phyloP scores from a whole-genome alignment of 2,888 invertebrate species.

The Habrosyne pyritoides region DNA sequence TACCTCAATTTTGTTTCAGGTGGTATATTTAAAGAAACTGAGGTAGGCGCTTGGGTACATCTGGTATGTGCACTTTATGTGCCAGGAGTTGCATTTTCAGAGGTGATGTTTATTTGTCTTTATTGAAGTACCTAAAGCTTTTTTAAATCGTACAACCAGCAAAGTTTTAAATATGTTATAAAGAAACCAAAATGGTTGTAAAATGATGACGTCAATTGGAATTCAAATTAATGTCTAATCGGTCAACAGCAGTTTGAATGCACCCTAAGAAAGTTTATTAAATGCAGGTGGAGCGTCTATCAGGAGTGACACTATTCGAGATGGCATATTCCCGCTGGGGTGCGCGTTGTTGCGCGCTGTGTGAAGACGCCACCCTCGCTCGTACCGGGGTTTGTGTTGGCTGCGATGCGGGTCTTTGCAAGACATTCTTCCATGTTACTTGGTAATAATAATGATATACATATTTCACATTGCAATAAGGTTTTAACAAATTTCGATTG shows the following conservation, averaged over 20 bases:
- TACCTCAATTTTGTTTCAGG: slow-evolving; percentile 68
- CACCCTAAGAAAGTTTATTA: not conserved
- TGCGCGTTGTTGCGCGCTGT: slow-evolving; percentile 94
- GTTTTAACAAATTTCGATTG: not conserved
- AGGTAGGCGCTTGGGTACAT: slow-evolving; percentile 99
- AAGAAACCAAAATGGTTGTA: too few species aligned
- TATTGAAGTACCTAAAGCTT: too few species aligned
- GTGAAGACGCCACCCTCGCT: slow-evolving; percentile 93
- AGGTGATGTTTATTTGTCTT: slow-evolving; percentile 78
- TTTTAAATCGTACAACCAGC: too few species aligned
- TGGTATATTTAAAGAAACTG: slow-evolving; percentile 97
- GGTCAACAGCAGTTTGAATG: not conserved
- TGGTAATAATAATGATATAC: slow-evolving; percentile 84
- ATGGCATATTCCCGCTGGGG: slow-evolving; percentile 99
- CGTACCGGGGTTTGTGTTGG: slow-evolving; percentile 97
- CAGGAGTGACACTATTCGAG: slow-evolving; percentile 97
- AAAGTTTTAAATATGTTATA: too few species aligned
- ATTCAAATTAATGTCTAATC: not conserved
- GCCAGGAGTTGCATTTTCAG: slow-evolving; percentile 98
- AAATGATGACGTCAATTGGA: too few species aligned
- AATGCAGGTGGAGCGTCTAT: slow-evolving; percentile 89
- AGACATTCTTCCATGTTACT: slow-evolving; percentile 98
- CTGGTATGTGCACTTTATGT: slow-evolving; percentile 98
- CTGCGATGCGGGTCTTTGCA: slow-evolving; percentile 99
- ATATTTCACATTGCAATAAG: not conserved